Base-by-base conservation (phyloP, 1,140 invertebrate genomes). In the Phenacoccus solenopsis region DNA sequence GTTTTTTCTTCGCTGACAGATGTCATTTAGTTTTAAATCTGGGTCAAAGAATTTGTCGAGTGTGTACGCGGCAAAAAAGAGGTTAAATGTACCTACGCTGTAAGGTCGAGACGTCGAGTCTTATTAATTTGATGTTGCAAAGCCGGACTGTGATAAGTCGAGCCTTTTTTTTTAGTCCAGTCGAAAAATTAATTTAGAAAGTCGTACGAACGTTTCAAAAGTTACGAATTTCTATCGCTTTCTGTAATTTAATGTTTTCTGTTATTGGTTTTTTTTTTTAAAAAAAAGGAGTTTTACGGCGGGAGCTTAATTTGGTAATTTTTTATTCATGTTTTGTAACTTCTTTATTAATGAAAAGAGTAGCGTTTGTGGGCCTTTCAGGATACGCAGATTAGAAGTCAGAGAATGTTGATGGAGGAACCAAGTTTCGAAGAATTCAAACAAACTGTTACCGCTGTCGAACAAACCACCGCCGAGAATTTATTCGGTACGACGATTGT, bases 361-460 rank as follows among this genome's bases (percentile, higher is more conserved):
- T 72, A 82, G 81, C 78, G 77, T 49, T 79, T 81, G 69, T 81
- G 80, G 78, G 79, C 80, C 30, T 81, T 82, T 74, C 79, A 80
- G 74, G 74, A 76, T 22, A 72, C 69, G 27, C 61, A 69, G 10
- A 72, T 74, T 4, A 35, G 73, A 22, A 75, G 72, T 70, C 78
- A 75, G 57, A 73, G 73, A 68, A 76, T 74, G 70, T 72, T 72
- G 5, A 72, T 76, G n/a, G 70, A 72, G 32, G 72, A 72, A 35
- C 70, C 70, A 22, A n/a, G 2, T 1, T 57, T 68, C 0, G 25
- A 38, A 2, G 70, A 67, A 57, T 2, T 28, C 1, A 32, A 61
- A 24, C 35, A 61, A 28, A 12, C 24, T 9, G 3, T 21, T 56
- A 28, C 20, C 5, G 3, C n/a, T 32, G 13, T 10, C 3, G 61